Conservation (phyloP, 2,797 vertebrate genomes). For the Hyperoplus lanceolatus region DNA sequence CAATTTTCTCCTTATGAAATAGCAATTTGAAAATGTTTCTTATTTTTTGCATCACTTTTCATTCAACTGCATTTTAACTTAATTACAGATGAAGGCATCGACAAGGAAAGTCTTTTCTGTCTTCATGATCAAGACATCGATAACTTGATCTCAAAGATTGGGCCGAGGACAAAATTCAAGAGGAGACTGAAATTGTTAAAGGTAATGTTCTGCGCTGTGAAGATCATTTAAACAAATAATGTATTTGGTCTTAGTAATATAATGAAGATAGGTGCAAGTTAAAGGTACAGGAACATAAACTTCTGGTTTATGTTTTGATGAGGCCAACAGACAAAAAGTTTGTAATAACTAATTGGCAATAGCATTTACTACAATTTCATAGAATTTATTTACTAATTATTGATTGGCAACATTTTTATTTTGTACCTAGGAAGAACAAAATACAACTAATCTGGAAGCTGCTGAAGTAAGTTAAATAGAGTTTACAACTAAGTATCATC, state of each 20-base stretch:
- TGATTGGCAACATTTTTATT: not conserved
- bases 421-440: slow-evolving; percentile 1
- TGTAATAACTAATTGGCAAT: not conserved
- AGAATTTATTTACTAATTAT: not conserved
- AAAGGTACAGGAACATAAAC: too few relatives aligned
- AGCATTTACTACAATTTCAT: not conserved
- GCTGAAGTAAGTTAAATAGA: not conserved
- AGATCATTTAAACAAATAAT: too few relatives aligned
- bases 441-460: not conserved
- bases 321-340: too few relatives aligned
- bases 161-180: slow-evolving; percentile 40
- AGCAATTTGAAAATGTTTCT: not conserved
- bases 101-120: not conserved
- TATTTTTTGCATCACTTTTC: not conserved
- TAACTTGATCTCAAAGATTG: not conserved
- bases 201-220: not conserved
- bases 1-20: not conserved
- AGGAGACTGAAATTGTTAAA: not conserved
- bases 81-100: slow-evolving; percentile 24
- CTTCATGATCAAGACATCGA: slow-evolving; percentile 5
- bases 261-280: too few relatives aligned
- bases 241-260: too few relatives aligned
- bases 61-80: not conserved
- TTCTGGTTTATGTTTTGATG: too few relatives aligned
- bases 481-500: not conserved